Evolutionary conservation across 2,888 invertebrate species (phyloP), one percentile per base, ranked within the genome.

Genomic region (Selenia dentaria): DNA sequence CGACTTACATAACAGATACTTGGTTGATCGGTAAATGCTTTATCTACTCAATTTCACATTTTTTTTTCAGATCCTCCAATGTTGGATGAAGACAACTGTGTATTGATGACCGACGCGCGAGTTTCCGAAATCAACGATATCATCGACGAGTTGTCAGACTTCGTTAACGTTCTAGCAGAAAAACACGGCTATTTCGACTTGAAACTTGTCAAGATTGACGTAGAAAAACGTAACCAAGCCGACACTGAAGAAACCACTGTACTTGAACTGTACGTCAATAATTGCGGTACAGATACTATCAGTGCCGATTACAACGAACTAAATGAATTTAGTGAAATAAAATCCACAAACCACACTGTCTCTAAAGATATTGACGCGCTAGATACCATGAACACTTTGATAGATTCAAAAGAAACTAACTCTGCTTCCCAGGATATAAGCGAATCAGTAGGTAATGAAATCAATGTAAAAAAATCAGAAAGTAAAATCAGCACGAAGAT

Each of bases 181-280:
- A 31, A 32, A 25, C n/a, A 31, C 9, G 16, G 25, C 9, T 3
- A 16, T 3, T 25, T 14, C 2, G 25, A 25, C 6, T 3, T 39
- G 1, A 20, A 6, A 0, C 24, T 32, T 12, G 16, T 39, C 11
- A 39, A 31, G 24, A 9, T 39, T 1, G 24, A 14, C 31, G 16
- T 39, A 11, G 39, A 25, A 2, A 39, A 32, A 14, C 25, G 11
- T 8, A 8, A 5, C 2, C 16, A 39, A 14, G 2, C 3, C 18
- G 32, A 31, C 8, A 8, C 18, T 6, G 31, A 25, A 8, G 25
- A 39, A 5, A 32, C 8, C 10, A 32, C 25, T 24, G 11, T 31
- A 4, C 24, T 31, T 10, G 39, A 39, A 11, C 1, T 39, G 3
- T 31, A 16, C 3, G 16, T 39, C 11, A 31, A 39, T 25, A 31